Evolutionary conservation across 2,797 vertebrate species (phyloP), one percentile per base, ranked within the genome.

Genomic region (Eulemur coronatus): DNA sequence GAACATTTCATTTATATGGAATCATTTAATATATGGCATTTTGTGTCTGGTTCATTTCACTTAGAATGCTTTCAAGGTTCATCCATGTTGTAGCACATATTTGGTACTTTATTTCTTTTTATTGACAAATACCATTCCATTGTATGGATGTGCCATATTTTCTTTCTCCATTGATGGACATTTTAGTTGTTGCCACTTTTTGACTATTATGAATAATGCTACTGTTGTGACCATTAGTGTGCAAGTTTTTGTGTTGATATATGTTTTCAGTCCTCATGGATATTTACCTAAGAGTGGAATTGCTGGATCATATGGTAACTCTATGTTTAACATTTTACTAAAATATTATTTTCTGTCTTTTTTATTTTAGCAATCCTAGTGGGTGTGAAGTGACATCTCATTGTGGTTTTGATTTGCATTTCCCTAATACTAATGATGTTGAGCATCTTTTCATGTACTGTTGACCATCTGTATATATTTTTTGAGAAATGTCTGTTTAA

Each of bases 331-430:
- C 75, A 84, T 93, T 93, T 86, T 61, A 33, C 9, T 61, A 33
- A 79, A 61, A 28, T 67, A 38, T 75, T 82, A 89, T 76, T 61
- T 18, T 67, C 75, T 94, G 15, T 30, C 33, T 95, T 89, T 92
- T 94, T 63, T 52, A 82, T 91, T 94, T 94, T 95, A 89, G n/a
- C 46, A n/a, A 59, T 92, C 61, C 26, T 81, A 41, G 46, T 84
- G 30, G n/a, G 30, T 96, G 43, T 81, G 82, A 88, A 84, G 43
- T 89, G 35, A 18, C 43, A 88, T 80, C 20, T 88, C 18, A 46
- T 10, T 76, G 35, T 78, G 48, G 30, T 84, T 95, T 94, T 89
- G 18, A 81, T 76, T 94, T 90, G 8, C 33, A 63, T 91, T 90
- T 95, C 4, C 28, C 35, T 84, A 88, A 94, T 91, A 82, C 24